These are phyloP conservation scores for Melanargia galathea DNA, from an alignment of 2,888 invertebrate genomes.

Conservation along the genomic window DNA sequence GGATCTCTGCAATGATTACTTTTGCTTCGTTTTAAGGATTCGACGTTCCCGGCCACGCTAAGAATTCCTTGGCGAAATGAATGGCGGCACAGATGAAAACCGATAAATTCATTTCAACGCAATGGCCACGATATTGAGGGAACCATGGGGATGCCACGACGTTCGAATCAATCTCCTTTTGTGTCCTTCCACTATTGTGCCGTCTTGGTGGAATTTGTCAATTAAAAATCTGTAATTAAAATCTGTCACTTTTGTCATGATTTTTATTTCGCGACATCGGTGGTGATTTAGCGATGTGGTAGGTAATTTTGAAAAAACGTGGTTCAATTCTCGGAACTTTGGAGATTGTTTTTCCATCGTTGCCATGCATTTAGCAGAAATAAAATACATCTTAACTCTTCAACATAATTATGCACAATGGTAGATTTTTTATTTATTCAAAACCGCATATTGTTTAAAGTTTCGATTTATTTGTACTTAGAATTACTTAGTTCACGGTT, in stretches of 20 bases:
- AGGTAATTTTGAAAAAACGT: too few species aligned
- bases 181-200: slow-evolving; percentile 27
- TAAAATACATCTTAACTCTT: too few species aligned
- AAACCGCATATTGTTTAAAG: too few species aligned
- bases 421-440: too few species aligned
- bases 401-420: too few species aligned
- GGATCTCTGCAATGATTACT: neutral
- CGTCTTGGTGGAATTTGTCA: slow-evolving; percentile 29
- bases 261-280: too few species aligned
- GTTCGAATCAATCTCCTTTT: slow-evolving; percentile 37
- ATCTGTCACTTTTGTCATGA: neutral
- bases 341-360: too few species aligned
- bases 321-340: too few species aligned
- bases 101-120: slow-evolving; percentile 27
- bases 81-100: slow-evolving; percentile 25
- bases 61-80: slow-evolving; percentile 22
- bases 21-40: slow-evolving; percentile 17
- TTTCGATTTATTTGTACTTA: too few species aligned
- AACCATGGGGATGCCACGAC: slow-evolving; percentile 31
- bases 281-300: too few species aligned
- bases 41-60: slow-evolving; percentile 7
- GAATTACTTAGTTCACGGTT: too few species aligned
- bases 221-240: slow-evolving; percentile 29
- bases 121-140: slow-evolving; percentile 16
- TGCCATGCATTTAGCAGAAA: too few species aligned